A percentile compares a stretch with the other conserved stretches of the same genome.
Conservation (phyloP, 2,113 vertebrate genomes). For the Lanius collurio region DNA sequence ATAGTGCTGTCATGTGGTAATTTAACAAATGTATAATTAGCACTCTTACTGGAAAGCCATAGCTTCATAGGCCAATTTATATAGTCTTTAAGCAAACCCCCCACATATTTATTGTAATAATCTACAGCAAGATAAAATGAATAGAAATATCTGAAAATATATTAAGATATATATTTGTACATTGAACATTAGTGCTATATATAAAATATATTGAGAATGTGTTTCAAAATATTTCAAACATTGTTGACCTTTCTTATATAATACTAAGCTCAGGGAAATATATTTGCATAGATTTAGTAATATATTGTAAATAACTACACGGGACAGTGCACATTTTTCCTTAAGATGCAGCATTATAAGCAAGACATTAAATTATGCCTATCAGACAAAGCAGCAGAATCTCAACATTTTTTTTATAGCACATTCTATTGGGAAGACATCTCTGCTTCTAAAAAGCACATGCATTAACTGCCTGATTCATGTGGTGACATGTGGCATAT, state of each 20-base stretch:
- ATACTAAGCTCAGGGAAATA: conserved; percentile 73
- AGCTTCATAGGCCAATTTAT: conserved; percentile 18
- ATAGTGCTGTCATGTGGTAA: background rate
- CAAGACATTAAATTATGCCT: conserved; percentile 84
- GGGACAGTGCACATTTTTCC: conserved; percentile 80
- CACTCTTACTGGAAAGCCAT: conserved; percentile 35
- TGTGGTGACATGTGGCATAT: conserved; percentile 82
- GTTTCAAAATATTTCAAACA: conserved; percentile 80
- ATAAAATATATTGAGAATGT: conserved; percentile 71
- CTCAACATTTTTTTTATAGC: conserved; percentile 75
- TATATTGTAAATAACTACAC: conserved; percentile 79
- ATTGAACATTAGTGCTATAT: conserved; percentile 65
- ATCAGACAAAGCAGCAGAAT: conserved; percentile 82
- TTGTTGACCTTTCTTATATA: conserved; percentile 84
- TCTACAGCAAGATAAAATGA: conserved; percentile 45
- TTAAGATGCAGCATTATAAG: conserved; percentile 81
- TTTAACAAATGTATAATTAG: conserved; percentile 36
- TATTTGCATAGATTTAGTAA: conserved; percentile 84
- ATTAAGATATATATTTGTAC: conserved; percentile 76
- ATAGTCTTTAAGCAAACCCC: background rate
- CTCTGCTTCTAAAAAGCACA: conserved; percentile 79
- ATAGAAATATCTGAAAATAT: conserved; percentile 70
- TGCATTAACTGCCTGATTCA: conserved; percentile 85
- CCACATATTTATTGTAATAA: conserved; percentile 51
- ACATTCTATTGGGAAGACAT: conserved; percentile 81